phyloP scores from a whole-genome alignment of 37 sponge, comb jelly and placozoan genomes.

The Spongia lamella region DNA sequence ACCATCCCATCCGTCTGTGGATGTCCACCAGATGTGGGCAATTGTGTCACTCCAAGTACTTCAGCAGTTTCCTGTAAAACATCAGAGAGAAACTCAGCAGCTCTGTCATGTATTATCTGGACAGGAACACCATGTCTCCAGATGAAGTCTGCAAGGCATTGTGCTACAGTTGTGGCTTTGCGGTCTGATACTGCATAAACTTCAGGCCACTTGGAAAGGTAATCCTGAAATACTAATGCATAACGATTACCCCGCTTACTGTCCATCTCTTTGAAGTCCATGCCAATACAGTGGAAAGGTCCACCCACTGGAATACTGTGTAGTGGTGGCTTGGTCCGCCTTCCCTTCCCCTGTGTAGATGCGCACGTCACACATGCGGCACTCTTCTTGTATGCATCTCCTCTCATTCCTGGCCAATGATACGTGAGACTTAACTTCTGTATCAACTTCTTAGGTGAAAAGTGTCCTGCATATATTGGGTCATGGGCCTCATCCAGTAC shows the following conservation, averaged over 20 bases:
- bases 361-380: conserved; percentile 40
- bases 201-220: too few relatives aligned
- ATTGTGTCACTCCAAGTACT: conserved; percentile 11
- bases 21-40: conserved; percentile 44
- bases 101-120: conserved; percentile 15
- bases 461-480: conserved; percentile 22
- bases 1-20: conserved; percentile 55
- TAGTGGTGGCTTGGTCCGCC: conserved; percentile 22
- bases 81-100: too few relatives aligned
- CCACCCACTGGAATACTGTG: conserved; percentile 57
- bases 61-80: conserved; percentile 19
- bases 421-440: conserved; percentile 14
- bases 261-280: too few relatives aligned
- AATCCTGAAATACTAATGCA: too few relatives aligned
- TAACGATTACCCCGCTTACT: too few relatives aligned
- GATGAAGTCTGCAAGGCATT: too few relatives aligned
- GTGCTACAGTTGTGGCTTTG: too few relatives aligned
- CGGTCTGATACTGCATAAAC: too few relatives aligned
- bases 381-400: conserved; percentile 16
- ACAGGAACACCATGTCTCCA: conserved; percentile 36
- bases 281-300: too few relatives aligned
- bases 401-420: conserved; percentile 55
- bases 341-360: conserved; percentile 7
- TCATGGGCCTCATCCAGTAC: conserved; percentile 18
- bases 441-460: not conserved